Percentiles rank a stretch among this genome's conserved stretches.
Evolutionary conservation across 2,113 vertebrate species (phyloP).

Genomic region (Raphicerus campestris): DNA sequence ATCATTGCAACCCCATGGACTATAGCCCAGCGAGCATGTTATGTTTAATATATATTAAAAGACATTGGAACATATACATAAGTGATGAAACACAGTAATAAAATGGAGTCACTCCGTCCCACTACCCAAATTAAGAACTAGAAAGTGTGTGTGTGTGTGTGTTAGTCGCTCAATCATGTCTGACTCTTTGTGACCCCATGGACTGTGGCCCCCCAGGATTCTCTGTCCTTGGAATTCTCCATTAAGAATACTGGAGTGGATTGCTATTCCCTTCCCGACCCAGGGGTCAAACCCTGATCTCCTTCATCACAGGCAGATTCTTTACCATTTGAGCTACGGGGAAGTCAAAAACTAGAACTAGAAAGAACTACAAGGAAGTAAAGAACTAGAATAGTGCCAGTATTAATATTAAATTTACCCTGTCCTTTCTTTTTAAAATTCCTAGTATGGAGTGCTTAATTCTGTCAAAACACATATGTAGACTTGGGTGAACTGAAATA

Average conservation of each 20-base stretch:
- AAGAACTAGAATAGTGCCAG: neutral
- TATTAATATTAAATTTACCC: neutral
- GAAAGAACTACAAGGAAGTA: neutral
- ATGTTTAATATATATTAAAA: neutral
- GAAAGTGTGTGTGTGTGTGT: neutral
- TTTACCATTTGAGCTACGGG: neutral
- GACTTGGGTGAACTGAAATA: neutral
- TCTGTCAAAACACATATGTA: neutral
- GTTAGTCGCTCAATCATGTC: neutral
- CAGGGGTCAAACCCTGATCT: neutral
- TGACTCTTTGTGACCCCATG: neutral
- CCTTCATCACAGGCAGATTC: neutral
- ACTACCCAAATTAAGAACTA: neutral
- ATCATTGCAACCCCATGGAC: neutral
- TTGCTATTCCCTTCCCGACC: neutral
- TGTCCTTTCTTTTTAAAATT: neutral
- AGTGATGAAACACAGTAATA: neutral
- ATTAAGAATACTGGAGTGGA: neutral
- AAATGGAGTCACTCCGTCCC: neutral
- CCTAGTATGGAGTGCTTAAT: neutral
- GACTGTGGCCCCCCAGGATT: neutral
- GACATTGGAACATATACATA: neutral
- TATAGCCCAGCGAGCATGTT: neutral
- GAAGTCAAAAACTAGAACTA: neutral
- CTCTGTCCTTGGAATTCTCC: neutral